Evolutionary conservation across 1,140 invertebrate species (phyloP).

Genomic region (Riptortus pedestris): DNA sequence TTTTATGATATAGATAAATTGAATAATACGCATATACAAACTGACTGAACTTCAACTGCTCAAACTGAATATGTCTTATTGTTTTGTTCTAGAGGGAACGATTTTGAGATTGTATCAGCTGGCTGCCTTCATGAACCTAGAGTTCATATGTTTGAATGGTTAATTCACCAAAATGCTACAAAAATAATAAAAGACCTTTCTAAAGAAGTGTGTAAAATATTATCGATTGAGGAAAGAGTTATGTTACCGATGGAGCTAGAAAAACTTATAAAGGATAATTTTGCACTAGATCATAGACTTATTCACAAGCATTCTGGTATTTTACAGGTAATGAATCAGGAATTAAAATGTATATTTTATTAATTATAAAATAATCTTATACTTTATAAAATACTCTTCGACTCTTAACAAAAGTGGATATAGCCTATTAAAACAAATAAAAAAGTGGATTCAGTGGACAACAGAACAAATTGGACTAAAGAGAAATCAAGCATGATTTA

Average conservation of each 20-base stretch:
- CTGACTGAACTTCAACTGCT: too few species aligned
- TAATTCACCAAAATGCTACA: constrained; percentile 14
- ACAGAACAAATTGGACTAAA: too few species aligned
- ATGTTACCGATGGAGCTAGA: not conserved
- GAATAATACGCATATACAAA: too few species aligned
- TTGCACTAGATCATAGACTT: not conserved
- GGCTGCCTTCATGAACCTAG: constrained; percentile 16
- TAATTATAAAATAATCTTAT: not conserved
- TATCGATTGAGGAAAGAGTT: not conserved
- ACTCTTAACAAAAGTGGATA: too few species aligned
- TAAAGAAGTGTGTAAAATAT: not conserved
- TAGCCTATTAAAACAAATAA: too few species aligned
- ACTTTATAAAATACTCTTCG: too few species aligned
- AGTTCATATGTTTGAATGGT: not conserved
- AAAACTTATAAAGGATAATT: not conserved
- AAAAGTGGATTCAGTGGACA: too few species aligned
- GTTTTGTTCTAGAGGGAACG: not conserved
- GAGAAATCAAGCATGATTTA: too few species aligned
- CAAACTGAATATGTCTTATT: too few species aligned
- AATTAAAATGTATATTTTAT: not conserved
- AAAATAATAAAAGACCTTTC: constrained; percentile 1
- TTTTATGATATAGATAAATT: too few species aligned
- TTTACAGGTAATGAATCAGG: not conserved
- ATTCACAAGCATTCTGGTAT: not conserved
- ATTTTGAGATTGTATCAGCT: not conserved